Evolutionary conservation across 2,113 vertebrate species (phyloP).

Genomic region (Falcunculus frontatus): DNA sequence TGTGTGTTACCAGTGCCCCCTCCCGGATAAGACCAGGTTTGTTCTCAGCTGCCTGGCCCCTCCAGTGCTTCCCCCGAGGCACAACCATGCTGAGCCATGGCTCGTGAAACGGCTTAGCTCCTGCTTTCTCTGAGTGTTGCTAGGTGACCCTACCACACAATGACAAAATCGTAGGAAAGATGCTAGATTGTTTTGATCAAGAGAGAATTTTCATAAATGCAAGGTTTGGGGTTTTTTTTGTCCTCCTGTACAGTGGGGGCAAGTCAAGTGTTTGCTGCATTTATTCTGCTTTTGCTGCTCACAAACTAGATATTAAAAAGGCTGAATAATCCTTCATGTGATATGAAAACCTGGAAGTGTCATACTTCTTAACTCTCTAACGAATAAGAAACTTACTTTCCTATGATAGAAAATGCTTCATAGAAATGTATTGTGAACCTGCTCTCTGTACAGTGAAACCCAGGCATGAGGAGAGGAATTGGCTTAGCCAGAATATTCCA

Average conservation of each 20-base stretch:
- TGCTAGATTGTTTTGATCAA: background rate
- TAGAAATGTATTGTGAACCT: background rate
- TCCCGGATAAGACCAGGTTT: background rate
- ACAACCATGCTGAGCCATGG: background rate
- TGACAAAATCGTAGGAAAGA: background rate
- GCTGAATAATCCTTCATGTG: background rate
- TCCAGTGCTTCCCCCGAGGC: background rate
- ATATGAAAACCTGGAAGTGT: background rate
- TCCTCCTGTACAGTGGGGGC: background rate
- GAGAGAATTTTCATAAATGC: background rate
- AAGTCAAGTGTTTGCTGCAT: background rate
- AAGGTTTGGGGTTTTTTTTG: background rate
- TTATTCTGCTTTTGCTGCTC: background rate
- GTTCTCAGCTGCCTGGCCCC: background rate
- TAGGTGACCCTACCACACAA: background rate
- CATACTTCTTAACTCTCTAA: background rate
- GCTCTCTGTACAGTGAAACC: background rate
- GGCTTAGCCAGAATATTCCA: background rate
- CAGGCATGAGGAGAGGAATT: background rate
- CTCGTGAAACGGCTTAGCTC: background rate
- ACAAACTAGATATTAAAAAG: background rate
- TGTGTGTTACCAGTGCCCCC: constrained; percentile 30
- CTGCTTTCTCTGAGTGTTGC: background rate
- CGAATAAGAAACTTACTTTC: background rate
- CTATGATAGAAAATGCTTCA: background rate